A percentile compares a stretch with the other conserved stretches of the same genome.
Conservation (phyloP, 1,140 invertebrate species). For the Drosophila grimshawi region DNA sequence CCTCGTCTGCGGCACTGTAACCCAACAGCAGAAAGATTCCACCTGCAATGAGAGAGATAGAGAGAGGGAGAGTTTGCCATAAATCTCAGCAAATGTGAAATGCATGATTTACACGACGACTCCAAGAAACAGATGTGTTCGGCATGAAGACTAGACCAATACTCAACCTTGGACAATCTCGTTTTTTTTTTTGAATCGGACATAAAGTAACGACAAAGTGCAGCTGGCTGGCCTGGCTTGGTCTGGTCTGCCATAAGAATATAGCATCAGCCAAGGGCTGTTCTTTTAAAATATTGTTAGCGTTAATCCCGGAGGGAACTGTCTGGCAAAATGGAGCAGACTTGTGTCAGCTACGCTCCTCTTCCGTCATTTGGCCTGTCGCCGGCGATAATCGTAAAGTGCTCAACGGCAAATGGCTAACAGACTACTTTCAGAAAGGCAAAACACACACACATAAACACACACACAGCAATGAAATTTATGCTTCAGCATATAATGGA, state of each 20-base stretch:
- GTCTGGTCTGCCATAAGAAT: conserved; percentile 22
- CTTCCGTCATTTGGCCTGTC: conserved; percentile 64
- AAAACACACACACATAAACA: neutral
- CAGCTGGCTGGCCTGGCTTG: conserved; percentile 26
- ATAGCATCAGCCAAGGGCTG: conserved; percentile 20
- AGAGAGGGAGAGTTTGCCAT: conserved; percentile 42
- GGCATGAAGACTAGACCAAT: conserved; percentile 12
- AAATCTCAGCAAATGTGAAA: conserved; percentile 60
- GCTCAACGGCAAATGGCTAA: conserved; percentile 49
- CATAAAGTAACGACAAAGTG: conserved; percentile 38
- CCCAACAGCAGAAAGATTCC: conserved; percentile 95
- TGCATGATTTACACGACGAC: conserved; percentile 62
- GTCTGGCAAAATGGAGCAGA: conserved; percentile 41
- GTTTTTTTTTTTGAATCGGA: conserved; percentile 16
- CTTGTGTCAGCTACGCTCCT: conserved; percentile 47
- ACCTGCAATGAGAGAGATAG: conserved; percentile 85
- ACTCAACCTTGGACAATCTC: conserved; percentile 10
- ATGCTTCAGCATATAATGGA: conserved; percentile 36
- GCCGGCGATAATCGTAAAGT: conserved; percentile 64
- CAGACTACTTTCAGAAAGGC: conserved; percentile 18
- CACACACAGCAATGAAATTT: conserved; percentile 36
- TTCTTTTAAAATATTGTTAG: conserved; percentile 30
- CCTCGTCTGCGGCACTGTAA: conserved; percentile 94
- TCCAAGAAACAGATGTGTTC: conserved; percentile 8
- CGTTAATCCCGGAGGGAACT: neutral